Evolutionary conservation across 1,140 invertebrate genomes (phyloP).

Genomic region (Camponotus floridanus): DNA sequence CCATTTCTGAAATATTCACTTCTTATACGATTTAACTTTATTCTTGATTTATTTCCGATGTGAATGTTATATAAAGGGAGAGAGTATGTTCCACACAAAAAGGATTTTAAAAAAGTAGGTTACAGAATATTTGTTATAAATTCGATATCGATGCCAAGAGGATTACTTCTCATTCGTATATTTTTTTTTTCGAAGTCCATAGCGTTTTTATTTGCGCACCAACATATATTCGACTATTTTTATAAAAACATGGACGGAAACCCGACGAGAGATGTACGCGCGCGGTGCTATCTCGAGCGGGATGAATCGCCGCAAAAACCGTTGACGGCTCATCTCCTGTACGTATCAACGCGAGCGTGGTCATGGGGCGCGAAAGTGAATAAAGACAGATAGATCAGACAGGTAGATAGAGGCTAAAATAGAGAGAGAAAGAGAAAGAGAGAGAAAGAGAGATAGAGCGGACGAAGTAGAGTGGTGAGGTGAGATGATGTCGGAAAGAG

Average conservation of each 20-base stretch:
- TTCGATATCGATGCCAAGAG: constrained; percentile 49
- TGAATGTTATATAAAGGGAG: constrained; percentile 11
- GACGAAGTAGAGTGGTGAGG: constrained; percentile 4
- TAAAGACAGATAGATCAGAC: constrained; percentile 65
- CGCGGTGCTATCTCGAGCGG: constrained; percentile 28
- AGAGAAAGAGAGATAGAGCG: constrained; percentile 31
- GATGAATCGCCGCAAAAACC: constrained; percentile 31
- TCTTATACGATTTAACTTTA: constrained; percentile 28
- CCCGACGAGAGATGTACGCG: constrained; percentile 22
- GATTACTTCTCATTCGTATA: constrained; percentile 56
- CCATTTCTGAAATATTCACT: neutral
- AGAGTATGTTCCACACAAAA: constrained; percentile 24
- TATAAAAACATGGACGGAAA: constrained; percentile 54
- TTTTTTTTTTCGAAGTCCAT: constrained; percentile 60
- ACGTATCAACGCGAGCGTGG: constrained; percentile 57
- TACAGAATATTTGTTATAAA: constrained; percentile 60
- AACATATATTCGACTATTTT: constrained; percentile 58
- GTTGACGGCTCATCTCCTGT: constrained; percentile 49
- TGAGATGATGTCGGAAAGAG: neutral
- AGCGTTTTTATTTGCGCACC: constrained; percentile 47
- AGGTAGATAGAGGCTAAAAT: constrained; percentile 53
- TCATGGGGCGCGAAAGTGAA: constrained; percentile 57
- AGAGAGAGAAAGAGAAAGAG: constrained; percentile 25
- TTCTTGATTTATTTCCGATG: constrained; percentile 18
- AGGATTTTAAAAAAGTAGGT: constrained; percentile 56